Evolutionary conservation across 2,797 vertebrate genomes (phyloP).

Genomic region (Sebastes variabilis): DNA sequence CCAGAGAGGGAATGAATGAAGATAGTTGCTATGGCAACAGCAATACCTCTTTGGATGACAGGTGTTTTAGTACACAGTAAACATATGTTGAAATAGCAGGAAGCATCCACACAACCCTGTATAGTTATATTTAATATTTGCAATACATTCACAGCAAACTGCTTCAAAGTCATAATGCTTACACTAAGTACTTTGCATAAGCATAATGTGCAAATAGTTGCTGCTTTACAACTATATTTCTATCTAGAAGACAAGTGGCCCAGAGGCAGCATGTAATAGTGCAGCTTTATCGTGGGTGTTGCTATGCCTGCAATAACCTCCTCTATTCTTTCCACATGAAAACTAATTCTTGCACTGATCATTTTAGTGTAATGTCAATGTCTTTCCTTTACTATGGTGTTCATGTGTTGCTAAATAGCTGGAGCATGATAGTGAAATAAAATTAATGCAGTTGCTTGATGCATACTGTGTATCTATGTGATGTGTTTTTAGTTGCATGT

Average conservation of each 20-base stretch:
- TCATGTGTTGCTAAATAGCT: not conserved
- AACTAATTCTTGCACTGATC: not conserved
- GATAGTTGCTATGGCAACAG: constrained; percentile 72
- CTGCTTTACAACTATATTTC: not conserved
- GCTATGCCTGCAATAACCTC: not conserved
- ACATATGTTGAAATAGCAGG: not conserved
- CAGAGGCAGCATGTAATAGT: not conserved
- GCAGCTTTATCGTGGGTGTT: constrained; percentile 17
- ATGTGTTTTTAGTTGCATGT: not conserved
- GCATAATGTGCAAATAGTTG: not conserved
- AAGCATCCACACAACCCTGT: not conserved
- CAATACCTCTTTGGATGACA: constrained; percentile 18
- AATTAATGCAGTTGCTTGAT: not conserved
- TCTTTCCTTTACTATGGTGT: not conserved
- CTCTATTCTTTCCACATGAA: not conserved
- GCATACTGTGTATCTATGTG: not conserved
- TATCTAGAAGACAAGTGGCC: not conserved
- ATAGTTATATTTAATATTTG: not conserved
- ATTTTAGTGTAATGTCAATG: not conserved
- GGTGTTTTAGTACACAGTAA: constrained; percentile 13
- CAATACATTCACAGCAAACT: not conserved
- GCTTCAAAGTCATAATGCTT: not conserved
- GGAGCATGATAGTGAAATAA: no score
- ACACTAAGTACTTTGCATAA: not conserved
- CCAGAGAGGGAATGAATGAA: constrained; percentile 60